phyloP scores from a whole-genome alignment of 2,888 invertebrate genomes.

The Steinernema scapterisci region DNA sequence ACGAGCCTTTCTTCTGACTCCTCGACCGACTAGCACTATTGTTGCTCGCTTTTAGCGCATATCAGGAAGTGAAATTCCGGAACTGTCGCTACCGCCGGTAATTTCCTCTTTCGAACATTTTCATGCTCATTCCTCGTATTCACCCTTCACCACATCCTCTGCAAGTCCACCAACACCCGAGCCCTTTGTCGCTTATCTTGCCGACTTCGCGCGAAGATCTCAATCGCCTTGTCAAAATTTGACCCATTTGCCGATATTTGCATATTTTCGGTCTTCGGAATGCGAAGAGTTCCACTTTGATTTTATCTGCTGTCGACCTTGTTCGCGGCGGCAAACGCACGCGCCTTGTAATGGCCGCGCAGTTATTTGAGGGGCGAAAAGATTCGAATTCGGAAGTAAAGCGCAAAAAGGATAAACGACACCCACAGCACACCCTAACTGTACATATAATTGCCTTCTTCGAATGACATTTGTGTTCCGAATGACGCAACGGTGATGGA shows the following conservation, averaged over 20 bases:
- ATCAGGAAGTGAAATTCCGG: too few relatives aligned
- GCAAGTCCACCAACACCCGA: not conserved
- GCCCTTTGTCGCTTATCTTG: not conserved
- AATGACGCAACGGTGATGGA: constrained; percentile 21
- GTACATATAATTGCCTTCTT: not conserved
- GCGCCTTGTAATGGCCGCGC: not conserved
- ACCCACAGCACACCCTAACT: not conserved
- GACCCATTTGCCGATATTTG: constrained; percentile 25
- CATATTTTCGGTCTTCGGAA: constrained; percentile 27
- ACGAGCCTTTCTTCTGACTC: not conserved
- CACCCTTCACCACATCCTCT: too few relatives aligned
- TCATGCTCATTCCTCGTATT: too few relatives aligned
- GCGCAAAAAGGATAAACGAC: constrained; percentile 1
- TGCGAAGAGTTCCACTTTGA: constrained; percentile 19
- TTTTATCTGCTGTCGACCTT: constrained; percentile 2
- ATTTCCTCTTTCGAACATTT: too few relatives aligned
- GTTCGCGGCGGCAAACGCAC: not conserved
- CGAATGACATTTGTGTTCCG: not conserved
- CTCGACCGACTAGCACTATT: too few relatives aligned
- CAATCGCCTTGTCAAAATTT: constrained; percentile 26
- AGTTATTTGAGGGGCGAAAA: not conserved
- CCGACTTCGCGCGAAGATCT: constrained; percentile 9
- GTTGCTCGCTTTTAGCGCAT: too few relatives aligned
- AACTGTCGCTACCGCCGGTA: too few relatives aligned
- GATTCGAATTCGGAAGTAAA: not conserved